Base-by-base conservation (phyloP, 2,797 vertebrate species). In the Eurystomus glaucurus region DNA sequence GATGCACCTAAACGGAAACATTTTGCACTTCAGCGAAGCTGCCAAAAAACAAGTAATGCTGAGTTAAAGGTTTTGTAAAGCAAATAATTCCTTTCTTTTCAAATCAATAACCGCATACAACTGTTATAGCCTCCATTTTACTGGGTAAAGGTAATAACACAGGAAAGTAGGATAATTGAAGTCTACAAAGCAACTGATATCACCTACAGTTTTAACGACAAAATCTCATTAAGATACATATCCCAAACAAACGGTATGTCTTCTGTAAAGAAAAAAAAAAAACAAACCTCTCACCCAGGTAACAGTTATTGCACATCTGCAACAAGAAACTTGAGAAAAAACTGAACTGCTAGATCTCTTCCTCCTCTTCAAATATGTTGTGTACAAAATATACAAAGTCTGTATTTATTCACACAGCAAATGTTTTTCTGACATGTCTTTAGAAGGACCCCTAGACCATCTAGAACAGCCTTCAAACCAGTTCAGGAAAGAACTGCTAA, bases 51-150 rank as follows among this genome's bases (percentile, higher is more conserved):
- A 57, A 66, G 46, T 45, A 83, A 74, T 11, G 11, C 71, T 61
- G 64, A 91, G 35, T 71, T 93, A 64, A 92, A 93, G 58, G n/a
- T 55, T 95, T 84, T 81, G 29, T 79, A 76, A 90, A 85, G 60
- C 16, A 8, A 68, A 70, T 43, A 71, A 76, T 92, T 74, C 46
- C 57, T 58, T 70, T 78, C 37, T 76, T 91, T 76, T 60, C 37
- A 60, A 92, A 80, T 70, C 84, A 85, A 22, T 57, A 92, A 70
- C 33, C 37, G 55, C 66, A n/a, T 55, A 25, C 43, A 92, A 74
- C 33, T 79, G 19, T 46, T 70, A 70, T 45, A 70, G 72, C 55
- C 64, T 91, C 55, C 48, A 37, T 71, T 90, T 75, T 37, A 60
- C 28, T 35, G 28, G 50, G n/a, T 22, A 54, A 81, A 75, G 18